Conservation (phyloP, 2,113 vertebrate species). For the Pelecanus crispus region DNA sequence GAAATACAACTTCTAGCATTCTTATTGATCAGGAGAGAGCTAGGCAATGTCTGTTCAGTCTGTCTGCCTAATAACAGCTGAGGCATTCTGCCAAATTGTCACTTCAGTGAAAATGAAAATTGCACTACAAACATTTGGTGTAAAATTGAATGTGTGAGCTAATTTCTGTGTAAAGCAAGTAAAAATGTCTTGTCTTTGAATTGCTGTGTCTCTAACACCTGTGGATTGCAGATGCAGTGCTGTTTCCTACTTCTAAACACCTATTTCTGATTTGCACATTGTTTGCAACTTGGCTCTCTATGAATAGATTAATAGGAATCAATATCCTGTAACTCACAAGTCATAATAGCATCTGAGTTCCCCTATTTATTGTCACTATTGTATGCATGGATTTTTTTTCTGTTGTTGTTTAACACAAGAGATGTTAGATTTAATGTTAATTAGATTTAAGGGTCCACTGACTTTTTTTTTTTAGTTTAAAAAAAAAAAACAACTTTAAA, state of each 20-base stretch:
- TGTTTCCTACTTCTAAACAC: background rate
- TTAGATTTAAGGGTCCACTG: background rate
- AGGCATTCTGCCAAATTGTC: constrained; percentile 7
- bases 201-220: constrained; percentile 12
- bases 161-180: constrained; percentile 20
- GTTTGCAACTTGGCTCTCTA: constrained; percentile 19
- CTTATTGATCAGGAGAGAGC: constrained; percentile 55
- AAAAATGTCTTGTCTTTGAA: constrained; percentile 2
- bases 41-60: constrained; percentile 6
- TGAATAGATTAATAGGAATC: constrained; percentile 58
- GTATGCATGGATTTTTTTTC: constrained; percentile 17
- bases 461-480: background rate
- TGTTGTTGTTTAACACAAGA: constrained; percentile 7
- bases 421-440: constrained; percentile 24
- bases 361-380: constrained; percentile 56
- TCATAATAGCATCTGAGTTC: background rate
- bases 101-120: constrained; percentile 1
- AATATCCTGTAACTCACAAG: constrained; percentile 29
- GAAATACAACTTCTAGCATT: constrained; percentile 56
- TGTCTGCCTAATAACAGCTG: constrained; percentile 19
- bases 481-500: background rate
- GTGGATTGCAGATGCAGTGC: background rate
- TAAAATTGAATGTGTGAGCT: background rate
- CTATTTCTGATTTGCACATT: constrained; percentile 11
- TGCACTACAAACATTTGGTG: constrained; percentile 35